phyloP scores from a whole-genome alignment of 2,888 invertebrate genomes.

The Hirtodrosophila duncani region DNA sequence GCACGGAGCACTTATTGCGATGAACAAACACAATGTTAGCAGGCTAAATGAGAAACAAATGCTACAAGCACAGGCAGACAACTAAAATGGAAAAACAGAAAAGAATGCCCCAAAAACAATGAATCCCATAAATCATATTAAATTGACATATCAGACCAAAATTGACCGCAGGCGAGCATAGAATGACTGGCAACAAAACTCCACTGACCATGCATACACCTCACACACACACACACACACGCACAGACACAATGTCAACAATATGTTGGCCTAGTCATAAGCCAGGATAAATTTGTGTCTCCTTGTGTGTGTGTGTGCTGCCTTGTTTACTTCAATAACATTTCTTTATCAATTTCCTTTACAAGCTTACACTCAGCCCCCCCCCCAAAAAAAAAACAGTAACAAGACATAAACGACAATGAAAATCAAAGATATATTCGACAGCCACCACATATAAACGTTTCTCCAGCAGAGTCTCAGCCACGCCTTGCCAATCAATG shows the following conservation, averaged over 20 bases:
- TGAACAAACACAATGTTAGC: slow-evolving; percentile 70
- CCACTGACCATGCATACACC: slow-evolving; percentile 1
- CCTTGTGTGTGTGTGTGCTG: slow-evolving; percentile 8
- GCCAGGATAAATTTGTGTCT: slow-evolving; percentile 5
- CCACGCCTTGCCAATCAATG: slow-evolving; percentile 17
- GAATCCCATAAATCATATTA: slow-evolving; percentile 71
- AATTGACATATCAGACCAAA: slow-evolving; percentile 68
- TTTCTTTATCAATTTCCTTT: slow-evolving; percentile 69
- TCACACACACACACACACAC: background rate
- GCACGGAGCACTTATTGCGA: slow-evolving; percentile 60
- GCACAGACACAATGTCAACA: slow-evolving; percentile 19
- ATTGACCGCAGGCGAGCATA: slow-evolving; percentile 58
- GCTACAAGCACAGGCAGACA: slow-evolving; percentile 39
- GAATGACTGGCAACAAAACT: too few relatives aligned
- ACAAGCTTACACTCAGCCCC: slow-evolving; percentile 37
- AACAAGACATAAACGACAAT: slow-evolving; percentile 16
- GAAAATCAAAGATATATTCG: too few relatives aligned
- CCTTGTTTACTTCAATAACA: slow-evolving; percentile 45
- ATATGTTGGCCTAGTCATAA: slow-evolving; percentile 28
- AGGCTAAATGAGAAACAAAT: slow-evolving; percentile 70
- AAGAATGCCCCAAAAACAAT: slow-evolving; percentile 51
- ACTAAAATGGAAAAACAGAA: slow-evolving; percentile 3
- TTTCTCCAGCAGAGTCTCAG: slow-evolving; percentile 18
- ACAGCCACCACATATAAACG: slow-evolving; percentile 47
- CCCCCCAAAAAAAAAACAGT: slow-evolving; percentile 23